Percentiles rank a stretch among this genome's conserved stretches.
Conservation (phyloP, 2,888 invertebrate genomes). For the Sipha maydis region DNA sequence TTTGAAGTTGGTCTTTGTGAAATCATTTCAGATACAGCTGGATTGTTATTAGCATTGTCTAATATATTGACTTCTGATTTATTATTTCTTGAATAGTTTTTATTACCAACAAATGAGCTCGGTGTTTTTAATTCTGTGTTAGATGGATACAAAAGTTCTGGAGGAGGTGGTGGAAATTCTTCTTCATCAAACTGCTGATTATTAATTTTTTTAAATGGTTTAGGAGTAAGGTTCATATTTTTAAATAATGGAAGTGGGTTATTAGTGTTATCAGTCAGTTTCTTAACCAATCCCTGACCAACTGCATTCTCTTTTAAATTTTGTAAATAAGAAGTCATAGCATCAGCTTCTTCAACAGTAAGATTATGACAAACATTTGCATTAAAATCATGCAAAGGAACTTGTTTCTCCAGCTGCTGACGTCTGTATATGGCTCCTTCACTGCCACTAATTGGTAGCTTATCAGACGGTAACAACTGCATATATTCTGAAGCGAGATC, state of each 20-base stretch:
- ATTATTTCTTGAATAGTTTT: background rate
- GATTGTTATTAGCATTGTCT: conserved; percentile 50
- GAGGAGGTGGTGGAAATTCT: conserved; percentile 63
- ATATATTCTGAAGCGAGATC: conserved; percentile 75
- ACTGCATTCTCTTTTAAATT: conserved; percentile 78
- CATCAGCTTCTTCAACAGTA: conserved; percentile 68
- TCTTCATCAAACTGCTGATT: background rate
- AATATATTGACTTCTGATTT: conserved; percentile 4
- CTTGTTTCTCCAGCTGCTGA: conserved; percentile 84
- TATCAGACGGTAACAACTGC: conserved; percentile 69
- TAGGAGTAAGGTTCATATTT: conserved; percentile 63
- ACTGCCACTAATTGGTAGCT: conserved; percentile 83
- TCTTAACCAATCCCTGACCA: conserved; percentile 79
- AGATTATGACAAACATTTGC: conserved; percentile 72
- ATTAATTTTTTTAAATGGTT: conserved; percentile 62
- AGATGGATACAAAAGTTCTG: conserved; percentile 56
- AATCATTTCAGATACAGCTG: conserved; percentile 1
- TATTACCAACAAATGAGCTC: conserved; percentile 59
- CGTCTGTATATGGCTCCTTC: conserved; percentile 81
- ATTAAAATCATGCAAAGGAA: conserved; percentile 86
- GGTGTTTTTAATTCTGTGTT: conserved; percentile 62
- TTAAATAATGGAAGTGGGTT: conserved; percentile 50
- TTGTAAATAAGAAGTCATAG: conserved; percentile 71
- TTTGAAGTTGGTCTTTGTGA: conserved; percentile 1
- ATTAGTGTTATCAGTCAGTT: conserved; percentile 67